Conservation (phyloP, 2,113 vertebrate species). For the Phodopus roborovskii region DNA sequence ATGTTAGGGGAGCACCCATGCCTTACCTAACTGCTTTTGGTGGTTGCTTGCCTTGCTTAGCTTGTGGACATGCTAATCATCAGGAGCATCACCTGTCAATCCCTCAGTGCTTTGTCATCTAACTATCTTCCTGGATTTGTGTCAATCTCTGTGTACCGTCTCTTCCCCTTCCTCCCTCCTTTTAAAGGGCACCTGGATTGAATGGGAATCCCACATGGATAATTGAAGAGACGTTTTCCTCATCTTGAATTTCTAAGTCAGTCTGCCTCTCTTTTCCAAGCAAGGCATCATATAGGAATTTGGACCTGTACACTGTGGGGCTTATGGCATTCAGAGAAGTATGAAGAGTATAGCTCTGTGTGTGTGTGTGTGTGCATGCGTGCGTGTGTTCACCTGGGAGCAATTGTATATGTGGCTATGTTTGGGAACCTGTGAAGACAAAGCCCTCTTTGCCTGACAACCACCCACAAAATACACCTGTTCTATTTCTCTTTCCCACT, state of each 20-base stretch:
- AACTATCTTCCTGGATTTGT: neutral
- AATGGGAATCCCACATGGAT: neutral
- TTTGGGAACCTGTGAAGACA: neutral
- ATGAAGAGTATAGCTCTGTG: too few relatives aligned
- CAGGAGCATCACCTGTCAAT: neutral
- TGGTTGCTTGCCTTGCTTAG: neutral
- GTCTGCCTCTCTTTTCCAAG: neutral
- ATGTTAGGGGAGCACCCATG: neutral
- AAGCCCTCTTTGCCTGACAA: neutral
- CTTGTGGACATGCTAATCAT: neutral
- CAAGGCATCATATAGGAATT: neutral
- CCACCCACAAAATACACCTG: neutral
- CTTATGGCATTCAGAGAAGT: too few relatives aligned
- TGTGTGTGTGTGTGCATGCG: neutral
- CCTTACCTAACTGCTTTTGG: neutral
- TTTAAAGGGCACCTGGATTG: neutral
- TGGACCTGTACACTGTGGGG: neutral
- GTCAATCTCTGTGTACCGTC: neutral
- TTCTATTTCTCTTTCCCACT: neutral
- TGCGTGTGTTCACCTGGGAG: neutral
- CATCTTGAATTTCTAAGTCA: neutral
- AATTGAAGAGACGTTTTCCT: neutral
- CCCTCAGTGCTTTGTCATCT: neutral
- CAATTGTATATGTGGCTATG: neutral
- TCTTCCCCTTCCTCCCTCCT: neutral